These are phyloP conservation scores for Bombycilla garrulus DNA, from an alignment of 2,113 vertebrate genomes.

Conservation along the genomic window DNA sequence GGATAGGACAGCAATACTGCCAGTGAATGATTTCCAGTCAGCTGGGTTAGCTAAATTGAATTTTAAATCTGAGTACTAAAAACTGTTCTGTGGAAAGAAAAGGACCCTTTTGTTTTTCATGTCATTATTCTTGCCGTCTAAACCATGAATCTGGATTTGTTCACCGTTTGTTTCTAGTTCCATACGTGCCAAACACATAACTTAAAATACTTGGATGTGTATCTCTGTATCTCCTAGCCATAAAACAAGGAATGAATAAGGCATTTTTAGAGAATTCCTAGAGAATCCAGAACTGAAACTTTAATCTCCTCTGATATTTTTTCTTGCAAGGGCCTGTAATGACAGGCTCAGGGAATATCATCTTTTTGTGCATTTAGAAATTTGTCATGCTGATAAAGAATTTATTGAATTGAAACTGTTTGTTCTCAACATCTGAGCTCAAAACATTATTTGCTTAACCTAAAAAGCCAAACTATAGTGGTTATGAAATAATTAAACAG, in stretches of 20 bases:
- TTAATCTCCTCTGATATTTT: neutral
- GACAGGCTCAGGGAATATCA: neutral
- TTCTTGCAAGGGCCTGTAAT: neutral
- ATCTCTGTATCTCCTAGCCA: neutral
- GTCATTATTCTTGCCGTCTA: neutral
- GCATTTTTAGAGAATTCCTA: neutral
- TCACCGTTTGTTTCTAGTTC: neutral
- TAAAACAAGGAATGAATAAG: neutral
- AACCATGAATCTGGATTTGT: neutral
- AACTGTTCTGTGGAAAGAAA: neutral
- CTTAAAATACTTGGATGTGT: neutral
- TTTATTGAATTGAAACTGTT: neutral
- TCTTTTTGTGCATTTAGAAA: neutral
- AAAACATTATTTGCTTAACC: neutral
- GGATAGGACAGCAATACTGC: neutral
- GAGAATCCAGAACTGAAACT: neutral
- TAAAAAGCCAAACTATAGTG: neutral
- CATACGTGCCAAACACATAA: neutral
- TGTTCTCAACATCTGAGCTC: neutral
- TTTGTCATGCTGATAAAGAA: neutral
- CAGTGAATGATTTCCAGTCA: neutral
- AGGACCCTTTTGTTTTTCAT: neutral
- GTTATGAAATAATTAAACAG: slow-evolving; percentile 28
- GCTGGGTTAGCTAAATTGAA: neutral
- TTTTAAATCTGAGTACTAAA: neutral